A percentile compares a stretch with the other conserved stretches of the same genome.
Evolutionary conservation across 1,140 invertebrate species (phyloP).

Genomic region (Lepidotrigona ventralis): DNA sequence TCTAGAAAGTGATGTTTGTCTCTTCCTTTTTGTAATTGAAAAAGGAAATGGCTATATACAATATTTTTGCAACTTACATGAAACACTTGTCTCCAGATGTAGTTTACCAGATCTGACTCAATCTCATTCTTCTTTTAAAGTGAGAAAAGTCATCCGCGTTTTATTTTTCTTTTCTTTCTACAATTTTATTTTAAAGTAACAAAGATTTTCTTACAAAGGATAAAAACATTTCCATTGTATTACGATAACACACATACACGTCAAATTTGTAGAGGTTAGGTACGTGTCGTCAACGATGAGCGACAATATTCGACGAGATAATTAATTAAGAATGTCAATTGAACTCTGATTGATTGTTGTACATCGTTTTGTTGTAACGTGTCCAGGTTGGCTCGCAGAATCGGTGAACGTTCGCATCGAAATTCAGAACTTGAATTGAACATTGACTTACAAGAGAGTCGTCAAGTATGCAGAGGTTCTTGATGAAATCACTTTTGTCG

Average conservation of each 20-base stretch:
- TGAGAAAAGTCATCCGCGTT: not conserved
- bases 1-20: not conserved
- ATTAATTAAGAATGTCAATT: not conserved
- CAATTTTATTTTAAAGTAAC: not conserved
- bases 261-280: slow-evolving; percentile 32
- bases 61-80: not conserved
- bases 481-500: slow-evolving; percentile 47
- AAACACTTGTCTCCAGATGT: not conserved
- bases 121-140: too few relatives aligned
- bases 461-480: slow-evolving; percentile 36
- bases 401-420: not conserved
- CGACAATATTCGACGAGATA: not conserved
- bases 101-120: not conserved
- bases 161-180: too few relatives aligned
- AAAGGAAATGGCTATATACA: not conserved
- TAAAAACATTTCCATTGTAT: not conserved
- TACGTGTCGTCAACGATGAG: not conserved
- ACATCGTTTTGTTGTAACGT: too few relatives aligned
- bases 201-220: not conserved
- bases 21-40: not conserved
- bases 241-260: slow-evolving; percentile 4
- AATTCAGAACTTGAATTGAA: not conserved
- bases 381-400: not conserved
- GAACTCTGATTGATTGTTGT: not conserved
- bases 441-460: slow-evolving; percentile 6